Percentiles rank a stretch among this genome's conserved stretches.
phyloP scores from a whole-genome alignment of 2,797 vertebrate species.

The Clarias pachynema region DNA sequence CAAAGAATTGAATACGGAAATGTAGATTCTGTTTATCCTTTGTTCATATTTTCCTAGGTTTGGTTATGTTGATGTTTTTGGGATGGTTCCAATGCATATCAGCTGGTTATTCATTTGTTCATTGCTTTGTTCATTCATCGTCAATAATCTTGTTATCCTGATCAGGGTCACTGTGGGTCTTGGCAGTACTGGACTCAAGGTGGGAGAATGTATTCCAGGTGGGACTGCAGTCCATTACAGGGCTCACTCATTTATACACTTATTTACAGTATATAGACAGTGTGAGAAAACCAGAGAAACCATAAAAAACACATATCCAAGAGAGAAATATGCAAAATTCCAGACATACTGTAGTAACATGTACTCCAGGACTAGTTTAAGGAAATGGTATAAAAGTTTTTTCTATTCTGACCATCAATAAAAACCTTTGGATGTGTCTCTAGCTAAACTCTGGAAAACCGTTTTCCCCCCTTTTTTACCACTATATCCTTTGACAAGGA shows the following conservation, averaged over 20 bases:
- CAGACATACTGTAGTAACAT: neutral
- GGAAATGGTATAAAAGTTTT: neutral
- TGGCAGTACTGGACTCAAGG: neutral
- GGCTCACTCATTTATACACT: neutral
- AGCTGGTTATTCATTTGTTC: neutral
- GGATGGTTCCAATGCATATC: neutral
- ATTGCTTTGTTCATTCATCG: neutral
- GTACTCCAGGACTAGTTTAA: neutral
- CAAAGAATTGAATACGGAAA: neutral
- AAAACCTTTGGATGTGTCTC: neutral
- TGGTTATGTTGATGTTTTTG: neutral
- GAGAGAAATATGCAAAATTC: neutral
- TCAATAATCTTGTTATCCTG: neutral
- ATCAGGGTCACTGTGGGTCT: neutral
- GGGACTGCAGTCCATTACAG: neutral
- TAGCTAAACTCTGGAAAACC: neutral
- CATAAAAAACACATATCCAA: neutral
- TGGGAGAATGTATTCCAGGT: neutral
- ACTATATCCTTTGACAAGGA: neutral
- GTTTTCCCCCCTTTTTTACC: too few relatives aligned
- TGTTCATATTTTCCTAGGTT: neutral
- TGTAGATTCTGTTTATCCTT: neutral
- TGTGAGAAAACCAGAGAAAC: neutral
- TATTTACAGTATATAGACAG: neutral
- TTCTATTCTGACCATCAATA: neutral